phyloP scores from a whole-genome alignment of 2,797 vertebrate species.

The Rhinogobio ventralis region DNA sequence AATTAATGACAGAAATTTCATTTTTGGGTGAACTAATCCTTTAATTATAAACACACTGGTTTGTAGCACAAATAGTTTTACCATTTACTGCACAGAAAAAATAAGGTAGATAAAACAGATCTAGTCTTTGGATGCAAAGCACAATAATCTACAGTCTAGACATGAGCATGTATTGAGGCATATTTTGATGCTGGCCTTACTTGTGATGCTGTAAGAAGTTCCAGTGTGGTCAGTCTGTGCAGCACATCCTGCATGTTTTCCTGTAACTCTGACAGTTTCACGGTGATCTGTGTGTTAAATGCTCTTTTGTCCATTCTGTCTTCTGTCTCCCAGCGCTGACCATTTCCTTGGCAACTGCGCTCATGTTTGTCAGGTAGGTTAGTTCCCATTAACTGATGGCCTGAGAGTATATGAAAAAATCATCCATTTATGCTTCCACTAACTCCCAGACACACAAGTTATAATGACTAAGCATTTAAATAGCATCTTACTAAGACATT shows the following conservation, averaged over 20 bases:
- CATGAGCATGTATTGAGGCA: background rate
- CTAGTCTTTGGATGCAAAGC: background rate
- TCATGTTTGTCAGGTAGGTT: background rate
- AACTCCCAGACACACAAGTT: background rate
- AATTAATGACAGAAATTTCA: no score
- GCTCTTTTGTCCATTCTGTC: slow-evolving; percentile 65
- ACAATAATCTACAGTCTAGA: background rate
- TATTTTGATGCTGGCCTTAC: slow-evolving; percentile 68
- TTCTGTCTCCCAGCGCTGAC: slow-evolving; percentile 54
- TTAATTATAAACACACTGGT: background rate
- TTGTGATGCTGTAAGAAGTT: slow-evolving; percentile 82
- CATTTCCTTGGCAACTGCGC: slow-evolving; percentile 67
- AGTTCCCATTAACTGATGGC: background rate
- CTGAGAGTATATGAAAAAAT: slow-evolving; percentile 23
- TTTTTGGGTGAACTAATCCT: no score
- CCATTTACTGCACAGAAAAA: background rate
- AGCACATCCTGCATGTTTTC: slow-evolving; percentile 90
- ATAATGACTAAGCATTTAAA: background rate
- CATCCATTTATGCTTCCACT: background rate
- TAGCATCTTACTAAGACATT: background rate
- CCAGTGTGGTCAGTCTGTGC: slow-evolving; percentile 85
- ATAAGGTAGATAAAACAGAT: background rate
- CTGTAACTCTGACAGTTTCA: slow-evolving; percentile 85
- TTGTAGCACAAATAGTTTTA: background rate
- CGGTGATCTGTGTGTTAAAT: slow-evolving; percentile 82